These are phyloP conservation scores for Drosophila setifemur DNA, from an alignment of 1,140 invertebrate species.

Conservation along the genomic window DNA sequence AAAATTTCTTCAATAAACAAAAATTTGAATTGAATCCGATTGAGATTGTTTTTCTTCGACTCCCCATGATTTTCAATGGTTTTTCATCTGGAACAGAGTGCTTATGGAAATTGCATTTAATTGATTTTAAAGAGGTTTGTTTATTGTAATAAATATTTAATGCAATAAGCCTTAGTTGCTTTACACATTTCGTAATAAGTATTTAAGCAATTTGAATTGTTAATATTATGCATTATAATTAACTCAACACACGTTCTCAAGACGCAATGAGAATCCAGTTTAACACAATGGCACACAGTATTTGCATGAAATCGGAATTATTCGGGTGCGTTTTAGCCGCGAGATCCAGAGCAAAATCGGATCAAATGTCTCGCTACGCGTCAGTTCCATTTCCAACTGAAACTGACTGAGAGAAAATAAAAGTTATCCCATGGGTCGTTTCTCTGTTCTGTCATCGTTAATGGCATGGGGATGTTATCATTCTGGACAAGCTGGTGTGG, in stretches of 20 bases:
- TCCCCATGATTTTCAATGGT: not conserved
- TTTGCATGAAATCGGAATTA: slow-evolving; percentile 61
- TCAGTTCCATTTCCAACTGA: slow-evolving; percentile 40
- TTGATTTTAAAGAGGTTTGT: slow-evolving; percentile 31
- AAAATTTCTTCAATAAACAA: slow-evolving; percentile 15
- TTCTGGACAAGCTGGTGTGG: slow-evolving; percentile 18
- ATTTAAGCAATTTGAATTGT: slow-evolving; percentile 40
- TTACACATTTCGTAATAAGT: slow-evolving; percentile 54
- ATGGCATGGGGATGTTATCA: slow-evolving; percentile 28
- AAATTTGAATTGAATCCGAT: slow-evolving; percentile 3
- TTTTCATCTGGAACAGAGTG: not conserved
- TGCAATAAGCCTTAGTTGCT: slow-evolving; percentile 18
- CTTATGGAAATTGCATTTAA: slow-evolving; percentile 40
- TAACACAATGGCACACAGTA: slow-evolving; percentile 51
- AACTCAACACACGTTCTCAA: slow-evolving; percentile 16
- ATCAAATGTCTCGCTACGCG: slow-evolving; percentile 31
- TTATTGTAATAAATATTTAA: slow-evolving; percentile 28
- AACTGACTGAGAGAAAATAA: not conserved
- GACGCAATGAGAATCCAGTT: slow-evolving; percentile 39
- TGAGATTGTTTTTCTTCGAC: not conserved
- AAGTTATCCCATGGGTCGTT: slow-evolving; percentile 40
- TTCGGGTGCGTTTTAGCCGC: slow-evolving; percentile 10
- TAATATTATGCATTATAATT: slow-evolving; percentile 55
- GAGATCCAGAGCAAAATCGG: not conserved
- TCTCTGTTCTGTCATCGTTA: slow-evolving; percentile 23